Percentiles rank a stretch among this genome's conserved stretches.
Conservation (phyloP, 2,113 vertebrate genomes). For the Parotia lawesii region DNA sequence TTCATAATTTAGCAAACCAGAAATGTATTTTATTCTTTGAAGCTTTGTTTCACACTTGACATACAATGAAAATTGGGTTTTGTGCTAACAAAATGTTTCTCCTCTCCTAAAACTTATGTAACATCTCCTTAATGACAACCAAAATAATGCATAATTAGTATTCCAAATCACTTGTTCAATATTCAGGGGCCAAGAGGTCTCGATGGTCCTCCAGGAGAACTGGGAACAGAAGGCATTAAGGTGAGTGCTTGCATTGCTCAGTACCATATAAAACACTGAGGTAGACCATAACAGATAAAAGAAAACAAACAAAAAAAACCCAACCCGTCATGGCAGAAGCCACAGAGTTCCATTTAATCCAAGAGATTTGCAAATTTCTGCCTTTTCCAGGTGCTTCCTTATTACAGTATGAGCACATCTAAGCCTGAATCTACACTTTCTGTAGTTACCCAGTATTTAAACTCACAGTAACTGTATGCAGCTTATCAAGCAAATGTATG, state of each 20-base stretch:
- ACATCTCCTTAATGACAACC: not conserved
- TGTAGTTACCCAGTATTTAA: not conserved
- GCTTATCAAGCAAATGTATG: not conserved
- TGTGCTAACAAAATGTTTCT: not conserved
- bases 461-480: not conserved
- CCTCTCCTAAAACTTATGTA: not conserved
- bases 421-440: not conserved
- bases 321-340: not conserved
- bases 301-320: not conserved
- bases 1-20: not conserved
- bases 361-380: not conserved
- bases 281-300: not conserved
- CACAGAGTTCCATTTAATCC: not conserved
- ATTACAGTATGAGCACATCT: not conserved
- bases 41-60: not conserved
- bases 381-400: not conserved
- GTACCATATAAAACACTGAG: not conserved
- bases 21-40: not conserved
- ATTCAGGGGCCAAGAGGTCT: constrained; percentile 86
- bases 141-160: not conserved
- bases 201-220: constrained; percentile 86
- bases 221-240: constrained; percentile 85
- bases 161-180: not conserved
- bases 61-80: not conserved
- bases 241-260: constrained; percentile 71